Base-by-base conservation (phyloP, 2,113 vertebrate genomes). In the Hiodon alosoides region DNA sequence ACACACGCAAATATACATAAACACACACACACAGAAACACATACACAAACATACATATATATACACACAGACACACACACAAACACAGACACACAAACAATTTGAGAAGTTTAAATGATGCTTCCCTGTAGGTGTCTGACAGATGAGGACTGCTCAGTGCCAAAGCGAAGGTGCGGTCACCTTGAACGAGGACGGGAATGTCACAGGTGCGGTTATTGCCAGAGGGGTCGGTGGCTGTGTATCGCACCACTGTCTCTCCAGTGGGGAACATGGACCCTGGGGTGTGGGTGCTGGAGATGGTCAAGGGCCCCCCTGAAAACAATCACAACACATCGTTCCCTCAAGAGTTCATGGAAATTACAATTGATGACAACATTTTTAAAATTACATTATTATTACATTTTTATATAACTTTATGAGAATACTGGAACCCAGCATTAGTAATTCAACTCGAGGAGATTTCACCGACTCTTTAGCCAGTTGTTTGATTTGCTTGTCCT, bases 171-270 rank as follows among this genome's bases (percentile, higher is more conserved):
- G 6, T 55, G 16, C 61, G 10, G 7, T 11, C 76, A 97, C 96
- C 95, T 95, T 91, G 94, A 72, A 99, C 91, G 53, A 93, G 81
- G 81, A 98, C 60, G 71, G 90, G 93, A 77, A 99, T 92, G 76
- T 96, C 93, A 82, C 97, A 99, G 0, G 90, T 96, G 77, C 92
- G 94, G 75, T 90, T 94, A 87, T 99, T 99, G 80, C 95, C 95
- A 2, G 95, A 95, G 0, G 93, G 87, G 73, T 99, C 97, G 0
- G 87, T 87, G 1, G 95, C 96, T 2, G 85, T 94, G 76, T 97
- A 97, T 16, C 81, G 89, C 50, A 98, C 94, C 74, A 90, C 2
- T 1, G 95, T 96, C 76, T 96, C 93, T 72, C 97, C 96, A 4
- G 90, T 92, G 67, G 92, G 91, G 83, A 98, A 98, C 51, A 89